Conservation (phyloP, 2,888 invertebrate species). For the Auanema freiburgensis region DNA sequence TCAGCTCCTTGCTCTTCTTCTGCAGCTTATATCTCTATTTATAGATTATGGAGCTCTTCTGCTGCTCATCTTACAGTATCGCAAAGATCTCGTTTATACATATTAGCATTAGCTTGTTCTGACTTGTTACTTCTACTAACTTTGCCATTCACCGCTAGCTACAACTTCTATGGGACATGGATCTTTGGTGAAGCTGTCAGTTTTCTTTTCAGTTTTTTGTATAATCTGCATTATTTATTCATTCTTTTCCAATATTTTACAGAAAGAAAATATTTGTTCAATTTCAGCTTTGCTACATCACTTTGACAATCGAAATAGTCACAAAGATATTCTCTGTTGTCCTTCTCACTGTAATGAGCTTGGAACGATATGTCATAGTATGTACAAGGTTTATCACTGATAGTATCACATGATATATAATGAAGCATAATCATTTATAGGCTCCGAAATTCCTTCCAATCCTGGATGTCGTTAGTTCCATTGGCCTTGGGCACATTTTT, state of each 20-base stretch:
- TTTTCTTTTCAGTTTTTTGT: neutral
- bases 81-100: slow-evolving; percentile 53
- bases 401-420: too few relatives aligned
- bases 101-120: slow-evolving; percentile 50
- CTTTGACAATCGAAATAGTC: slow-evolving; percentile 49
- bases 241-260: slow-evolving; percentile 7
- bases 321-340: slow-evolving; percentile 55
- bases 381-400: slow-evolving; percentile 42
- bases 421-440: slow-evolving; percentile 15
- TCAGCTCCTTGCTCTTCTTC: neutral
- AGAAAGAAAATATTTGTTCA: neutral
- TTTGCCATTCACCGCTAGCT: slow-evolving; percentile 46
- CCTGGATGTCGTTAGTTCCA: slow-evolving; percentile 43
- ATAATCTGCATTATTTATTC: too few relatives aligned
- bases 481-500: slow-evolving; percentile 37
- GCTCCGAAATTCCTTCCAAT: slow-evolving; percentile 36
- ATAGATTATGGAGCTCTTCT: slow-evolving; percentile 24
- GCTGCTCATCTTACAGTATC: slow-evolving; percentile 35
- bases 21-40: slow-evolving; percentile 2
- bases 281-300: slow-evolving; percentile 45
- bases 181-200: slow-evolving; percentile 45
- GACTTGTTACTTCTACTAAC: slow-evolving; percentile 54
- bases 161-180: slow-evolving; percentile 51
- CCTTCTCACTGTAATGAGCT: slow-evolving; percentile 53
- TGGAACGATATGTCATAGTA: slow-evolving; percentile 56